Evolutionary conservation across 2,113 vertebrate species (phyloP).

Genomic region (Hirundichthys speculiger): DNA sequence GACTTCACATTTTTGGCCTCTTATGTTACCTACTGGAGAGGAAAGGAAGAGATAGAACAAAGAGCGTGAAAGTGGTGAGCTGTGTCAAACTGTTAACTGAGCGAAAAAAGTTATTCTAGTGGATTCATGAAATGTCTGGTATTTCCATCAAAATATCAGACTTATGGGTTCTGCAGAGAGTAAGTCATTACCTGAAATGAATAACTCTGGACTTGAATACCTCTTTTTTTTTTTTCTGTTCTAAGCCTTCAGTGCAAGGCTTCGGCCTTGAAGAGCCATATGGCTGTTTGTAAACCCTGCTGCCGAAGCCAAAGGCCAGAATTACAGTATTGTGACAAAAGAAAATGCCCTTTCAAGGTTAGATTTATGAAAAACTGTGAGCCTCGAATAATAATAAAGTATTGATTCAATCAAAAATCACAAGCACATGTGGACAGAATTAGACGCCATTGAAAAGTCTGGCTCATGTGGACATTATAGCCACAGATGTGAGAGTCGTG

Average conservation of each 20-base stretch:
- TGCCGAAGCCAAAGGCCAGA: constrained; percentile 42
- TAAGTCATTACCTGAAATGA: constrained; percentile 67
- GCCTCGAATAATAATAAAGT: constrained; percentile 40
- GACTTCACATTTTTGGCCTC: constrained; percentile 62
- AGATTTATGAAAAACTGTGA: constrained; percentile 32
- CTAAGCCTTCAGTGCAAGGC: constrained; percentile 42
- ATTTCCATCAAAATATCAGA: constrained; percentile 67
- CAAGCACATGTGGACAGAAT: constrained; percentile 24
- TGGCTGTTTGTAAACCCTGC: constrained; percentile 54
- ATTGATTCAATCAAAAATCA: constrained; percentile 46
- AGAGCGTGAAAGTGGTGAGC: constrained; percentile 43
- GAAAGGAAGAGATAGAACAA: constrained; percentile 38
- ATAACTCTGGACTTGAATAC: constrained; percentile 56
- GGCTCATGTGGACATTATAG: constrained; percentile 13
- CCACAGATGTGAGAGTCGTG: constrained; percentile 11
- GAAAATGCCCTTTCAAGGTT: constrained; percentile 45
- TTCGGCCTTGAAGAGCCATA: constrained; percentile 67
- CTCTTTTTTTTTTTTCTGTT: constrained; percentile 44
- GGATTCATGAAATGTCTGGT: constrained; percentile 49
- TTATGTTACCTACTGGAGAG: constrained; percentile 46
- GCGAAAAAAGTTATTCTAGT: constrained; percentile 50
- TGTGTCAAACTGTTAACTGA: constrained; percentile 38
- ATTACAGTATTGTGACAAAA: constrained; percentile 46
- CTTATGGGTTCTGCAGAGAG: constrained; percentile 42
- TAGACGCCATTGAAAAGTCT: constrained; percentile 12